A percentile compares a stretch with the other conserved stretches of the same genome.
These are phyloP conservation scores for Corythornis vintsioides DNA, from an alignment of 2,113 vertebrate species.

Conservation along the genomic window DNA sequence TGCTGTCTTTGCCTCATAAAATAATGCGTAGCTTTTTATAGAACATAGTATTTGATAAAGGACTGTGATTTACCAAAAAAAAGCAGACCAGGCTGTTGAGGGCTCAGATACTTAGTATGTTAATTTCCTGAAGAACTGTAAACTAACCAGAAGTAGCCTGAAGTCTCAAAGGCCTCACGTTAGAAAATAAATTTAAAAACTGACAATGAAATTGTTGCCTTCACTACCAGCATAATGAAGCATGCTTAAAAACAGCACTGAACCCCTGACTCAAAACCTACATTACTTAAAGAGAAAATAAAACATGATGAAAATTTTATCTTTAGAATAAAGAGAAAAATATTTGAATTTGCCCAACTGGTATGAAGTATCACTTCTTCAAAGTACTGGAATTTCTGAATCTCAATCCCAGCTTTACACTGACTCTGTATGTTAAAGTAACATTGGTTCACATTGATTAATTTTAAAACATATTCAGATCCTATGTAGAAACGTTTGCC, in stretches of 20 bases:
- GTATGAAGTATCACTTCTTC: not conserved
- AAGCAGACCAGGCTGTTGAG: not conserved
- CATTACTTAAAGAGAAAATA: not conserved
- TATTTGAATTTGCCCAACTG: not conserved
- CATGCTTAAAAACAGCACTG: not conserved
- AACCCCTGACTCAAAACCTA: not conserved
- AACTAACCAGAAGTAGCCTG: not conserved
- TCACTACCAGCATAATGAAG: not conserved
- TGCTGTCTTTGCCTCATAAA: constrained; percentile 15
- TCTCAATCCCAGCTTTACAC: not conserved
- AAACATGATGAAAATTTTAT: not conserved
- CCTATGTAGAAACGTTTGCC: not conserved
- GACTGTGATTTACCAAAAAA: not conserved
- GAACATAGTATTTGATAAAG: not conserved
- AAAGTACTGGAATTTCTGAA: not conserved
- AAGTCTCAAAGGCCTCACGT: not conserved
- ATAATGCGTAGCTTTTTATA: not conserved
- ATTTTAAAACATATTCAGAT: not conserved
- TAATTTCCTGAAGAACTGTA: not conserved
- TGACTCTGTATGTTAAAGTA: not conserved
- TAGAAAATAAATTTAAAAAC: not conserved
- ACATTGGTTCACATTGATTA: constrained; percentile 14
- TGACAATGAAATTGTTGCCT: not conserved
- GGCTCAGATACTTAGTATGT: not conserved
- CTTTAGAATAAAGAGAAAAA: not conserved